These are phyloP conservation scores for Thamnophis sirtalis DNA, from an alignment of 2,113 vertebrate species.

Conservation along the genomic window DNA sequence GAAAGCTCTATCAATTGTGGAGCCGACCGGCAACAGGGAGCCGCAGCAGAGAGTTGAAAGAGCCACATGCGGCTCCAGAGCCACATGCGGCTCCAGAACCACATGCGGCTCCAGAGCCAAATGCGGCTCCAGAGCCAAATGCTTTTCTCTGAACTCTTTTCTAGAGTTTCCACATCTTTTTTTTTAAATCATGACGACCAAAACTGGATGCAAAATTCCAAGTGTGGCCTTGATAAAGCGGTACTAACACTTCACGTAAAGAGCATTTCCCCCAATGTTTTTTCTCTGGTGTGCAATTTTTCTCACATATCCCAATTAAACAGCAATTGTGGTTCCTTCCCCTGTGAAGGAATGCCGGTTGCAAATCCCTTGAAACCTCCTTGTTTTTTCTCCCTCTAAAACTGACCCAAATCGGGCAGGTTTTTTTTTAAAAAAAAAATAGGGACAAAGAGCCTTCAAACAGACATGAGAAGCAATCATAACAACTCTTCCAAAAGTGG, in stretches of 20 bases:
- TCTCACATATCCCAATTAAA: accelerated
- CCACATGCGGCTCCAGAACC: too few species aligned
- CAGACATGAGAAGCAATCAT: not conserved
- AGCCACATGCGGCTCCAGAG: too few species aligned
- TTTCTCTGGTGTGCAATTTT: not conserved
- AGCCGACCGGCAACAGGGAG: too few species aligned
- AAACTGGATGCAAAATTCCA: not conserved
- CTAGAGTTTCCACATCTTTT: not conserved
- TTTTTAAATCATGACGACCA: not conserved
- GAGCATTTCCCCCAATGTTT: not conserved
- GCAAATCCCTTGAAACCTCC: not conserved
- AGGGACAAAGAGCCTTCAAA: too few species aligned
- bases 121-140: too few species aligned
- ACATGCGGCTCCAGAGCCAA: too few species aligned
- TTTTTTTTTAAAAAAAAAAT: not conserved
- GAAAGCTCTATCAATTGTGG: too few species aligned
- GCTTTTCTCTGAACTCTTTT: not conserved
- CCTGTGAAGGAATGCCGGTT: too few species aligned
- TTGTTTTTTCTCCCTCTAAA: not conserved
- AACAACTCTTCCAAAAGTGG: not conserved
- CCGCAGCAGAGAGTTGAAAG: too few species aligned
- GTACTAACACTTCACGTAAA: not conserved
- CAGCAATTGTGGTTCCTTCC: not conserved
- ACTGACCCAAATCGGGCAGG: not conserved
- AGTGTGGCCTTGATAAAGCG: not conserved